These are phyloP conservation scores for Morone saxatilis DNA, from an alignment of 2,113 vertebrate species.

Conservation along the genomic window DNA sequence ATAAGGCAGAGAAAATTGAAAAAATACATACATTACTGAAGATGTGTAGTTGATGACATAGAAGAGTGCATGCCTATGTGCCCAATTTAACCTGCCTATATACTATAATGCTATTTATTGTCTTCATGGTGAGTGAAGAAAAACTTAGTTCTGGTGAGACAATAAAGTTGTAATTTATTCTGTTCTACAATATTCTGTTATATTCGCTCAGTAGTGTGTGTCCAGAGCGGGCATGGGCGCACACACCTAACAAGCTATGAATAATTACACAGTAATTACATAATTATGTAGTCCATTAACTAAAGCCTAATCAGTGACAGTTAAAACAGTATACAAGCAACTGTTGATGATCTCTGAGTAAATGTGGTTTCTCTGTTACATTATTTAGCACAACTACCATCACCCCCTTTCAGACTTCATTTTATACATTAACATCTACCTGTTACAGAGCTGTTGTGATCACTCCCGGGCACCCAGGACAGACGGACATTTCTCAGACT, in stretches of 20 bases:
- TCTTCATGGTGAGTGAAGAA: neutral
- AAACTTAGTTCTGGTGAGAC: neutral
- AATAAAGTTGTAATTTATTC: neutral
- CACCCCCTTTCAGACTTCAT: neutral
- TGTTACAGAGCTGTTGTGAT: constrained; percentile 90
- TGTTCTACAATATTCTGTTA: neutral
- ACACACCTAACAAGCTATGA: neutral
- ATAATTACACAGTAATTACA: constrained; percentile 11
- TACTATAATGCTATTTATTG: neutral
- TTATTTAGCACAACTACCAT: neutral
- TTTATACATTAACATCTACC: constrained; percentile 80
- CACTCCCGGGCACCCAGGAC: constrained; percentile 88
- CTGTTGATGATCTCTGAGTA: neutral
- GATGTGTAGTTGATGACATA: no score
- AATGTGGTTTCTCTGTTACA: neutral
- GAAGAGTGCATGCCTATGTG: no score
- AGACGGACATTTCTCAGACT: constrained; percentile 85
- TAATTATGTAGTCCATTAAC: neutral
- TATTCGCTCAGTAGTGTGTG: neutral
- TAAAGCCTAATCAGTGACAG: neutral
- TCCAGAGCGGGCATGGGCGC: neutral
- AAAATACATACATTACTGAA: no score
- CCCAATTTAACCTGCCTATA: no score
- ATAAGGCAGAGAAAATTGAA: no score
- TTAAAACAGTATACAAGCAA: neutral